These are phyloP conservation scores for Neogale vison DNA, from an alignment of 2,113 vertebrate genomes.

Conservation along the genomic window DNA sequence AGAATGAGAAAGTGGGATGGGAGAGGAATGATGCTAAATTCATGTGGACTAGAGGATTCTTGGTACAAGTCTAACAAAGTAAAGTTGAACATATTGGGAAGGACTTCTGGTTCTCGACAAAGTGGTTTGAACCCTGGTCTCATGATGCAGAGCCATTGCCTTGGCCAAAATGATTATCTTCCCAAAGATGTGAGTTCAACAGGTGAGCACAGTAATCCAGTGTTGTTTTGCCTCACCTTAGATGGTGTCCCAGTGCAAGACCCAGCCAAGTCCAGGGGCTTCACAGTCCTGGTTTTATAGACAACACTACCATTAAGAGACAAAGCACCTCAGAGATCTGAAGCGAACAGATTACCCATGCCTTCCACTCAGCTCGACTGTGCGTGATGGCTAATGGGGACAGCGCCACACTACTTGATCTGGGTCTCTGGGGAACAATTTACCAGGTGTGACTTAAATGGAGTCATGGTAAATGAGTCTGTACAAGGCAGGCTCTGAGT, in stretches of 20 bases:
- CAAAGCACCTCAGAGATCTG: neutral
- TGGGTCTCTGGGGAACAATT: constrained; percentile 44
- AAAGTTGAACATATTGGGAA: neutral
- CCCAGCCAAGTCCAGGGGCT: neutral
- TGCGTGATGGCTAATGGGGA: neutral
- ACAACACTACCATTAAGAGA: neutral
- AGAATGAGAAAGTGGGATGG: neutral
- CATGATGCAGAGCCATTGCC: neutral
- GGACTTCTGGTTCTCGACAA: neutral
- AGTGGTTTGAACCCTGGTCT: neutral
- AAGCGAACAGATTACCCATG: constrained; percentile 53
- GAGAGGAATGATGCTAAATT: neutral
- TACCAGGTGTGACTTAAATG: constrained; percentile 64
- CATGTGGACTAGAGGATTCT: rapidly evolving
- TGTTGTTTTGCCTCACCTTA: neutral
- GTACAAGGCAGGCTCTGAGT: neutral
- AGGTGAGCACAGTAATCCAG: neutral
- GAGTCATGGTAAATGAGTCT: constrained; percentile 58
- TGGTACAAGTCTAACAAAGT: neutral
- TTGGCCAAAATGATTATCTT: neutral
- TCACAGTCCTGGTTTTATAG: neutral
- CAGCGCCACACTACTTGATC: neutral
- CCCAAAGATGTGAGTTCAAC: neutral
- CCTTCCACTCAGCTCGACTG: neutral
- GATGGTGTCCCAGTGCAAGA: neutral